phyloP scores from a whole-genome alignment of 2,113 vertebrate species.

The Odontesthes bonariensis region DNA sequence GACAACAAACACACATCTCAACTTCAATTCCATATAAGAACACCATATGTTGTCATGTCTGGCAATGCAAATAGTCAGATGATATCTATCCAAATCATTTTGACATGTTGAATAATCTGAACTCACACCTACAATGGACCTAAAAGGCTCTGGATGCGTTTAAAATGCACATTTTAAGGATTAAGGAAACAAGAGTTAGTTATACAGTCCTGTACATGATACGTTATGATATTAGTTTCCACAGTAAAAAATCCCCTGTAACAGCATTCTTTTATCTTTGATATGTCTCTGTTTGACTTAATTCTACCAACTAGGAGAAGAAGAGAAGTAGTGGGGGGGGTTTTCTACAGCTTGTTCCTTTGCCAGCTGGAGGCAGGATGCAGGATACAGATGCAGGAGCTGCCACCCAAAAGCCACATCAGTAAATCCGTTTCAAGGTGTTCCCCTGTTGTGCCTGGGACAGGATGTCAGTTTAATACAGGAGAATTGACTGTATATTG shows the following conservation, averaged over 20 bases:
- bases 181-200: background rate
- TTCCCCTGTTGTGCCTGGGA: conserved; percentile 11
- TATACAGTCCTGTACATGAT: background rate
- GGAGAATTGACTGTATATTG: conserved; percentile 7
- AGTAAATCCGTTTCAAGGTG: conserved; percentile 1
- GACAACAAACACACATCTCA: conserved; percentile 8
- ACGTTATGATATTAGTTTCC: background rate
- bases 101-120: background rate
- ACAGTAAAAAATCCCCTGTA: background rate
- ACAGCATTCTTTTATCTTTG: background rate
- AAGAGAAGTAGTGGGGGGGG: background rate
- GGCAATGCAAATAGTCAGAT: background rate
- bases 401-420: conserved; percentile 54
- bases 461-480: conserved; percentile 51
- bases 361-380: conserved; percentile 56
- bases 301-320: background rate
- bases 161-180: background rate
- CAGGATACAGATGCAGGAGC: conserved; percentile 49
- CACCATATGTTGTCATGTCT: conserved; percentile 21
- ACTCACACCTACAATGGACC: background rate
- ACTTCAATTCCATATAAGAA: background rate
- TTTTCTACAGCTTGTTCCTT: background rate
- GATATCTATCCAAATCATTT: conserved; percentile 16
- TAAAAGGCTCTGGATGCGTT: conserved; percentile 4
- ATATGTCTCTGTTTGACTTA: background rate